A percentile compares a stretch with the other conserved stretches of the same genome.
Evolutionary conservation across 1,140 invertebrate species (phyloP).

Genomic region (Zaprionus taronus): DNA sequence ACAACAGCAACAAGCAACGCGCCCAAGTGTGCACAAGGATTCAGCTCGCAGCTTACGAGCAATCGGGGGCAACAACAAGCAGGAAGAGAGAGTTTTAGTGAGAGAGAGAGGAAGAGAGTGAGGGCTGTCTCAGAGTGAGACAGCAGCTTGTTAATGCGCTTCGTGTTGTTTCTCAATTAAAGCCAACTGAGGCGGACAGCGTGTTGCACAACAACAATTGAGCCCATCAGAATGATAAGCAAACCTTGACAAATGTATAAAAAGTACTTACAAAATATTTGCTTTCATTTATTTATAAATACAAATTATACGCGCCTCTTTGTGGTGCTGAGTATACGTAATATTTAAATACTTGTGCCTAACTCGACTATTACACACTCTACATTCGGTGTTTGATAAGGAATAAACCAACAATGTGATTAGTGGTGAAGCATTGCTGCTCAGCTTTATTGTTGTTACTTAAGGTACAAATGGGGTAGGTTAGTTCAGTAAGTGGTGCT

Average conservation of each 20-base stretch:
- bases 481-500: neutral
- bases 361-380: neutral
- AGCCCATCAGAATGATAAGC: slow-evolving; percentile 22
- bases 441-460: neutral
- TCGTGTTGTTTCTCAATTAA: slow-evolving; percentile 48
- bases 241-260: slow-evolving; percentile 27
- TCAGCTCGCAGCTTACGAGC: neutral
- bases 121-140: neutral
- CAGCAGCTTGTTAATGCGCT: slow-evolving; percentile 5
- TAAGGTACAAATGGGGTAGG: too few species aligned
- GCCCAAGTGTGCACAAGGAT: slow-evolving; percentile 25
- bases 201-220: slow-evolving; percentile 9
- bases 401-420: neutral
- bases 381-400: neutral
- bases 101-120: neutral
- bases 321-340: neutral
- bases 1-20: slow-evolving; percentile 47
- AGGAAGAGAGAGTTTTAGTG: neutral
- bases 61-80: neutral
- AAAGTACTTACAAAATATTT: slow-evolving; percentile 21
- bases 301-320: neutral
- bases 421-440: neutral
- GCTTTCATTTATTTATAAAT: slow-evolving; percentile 4
- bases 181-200: slow-evolving; percentile 23
- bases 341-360: neutral